phyloP scores from a whole-genome alignment of 30 jellyfish, hydroid and myxozoan genomes.

The Calvadosia cruxmelitensis region DNA sequence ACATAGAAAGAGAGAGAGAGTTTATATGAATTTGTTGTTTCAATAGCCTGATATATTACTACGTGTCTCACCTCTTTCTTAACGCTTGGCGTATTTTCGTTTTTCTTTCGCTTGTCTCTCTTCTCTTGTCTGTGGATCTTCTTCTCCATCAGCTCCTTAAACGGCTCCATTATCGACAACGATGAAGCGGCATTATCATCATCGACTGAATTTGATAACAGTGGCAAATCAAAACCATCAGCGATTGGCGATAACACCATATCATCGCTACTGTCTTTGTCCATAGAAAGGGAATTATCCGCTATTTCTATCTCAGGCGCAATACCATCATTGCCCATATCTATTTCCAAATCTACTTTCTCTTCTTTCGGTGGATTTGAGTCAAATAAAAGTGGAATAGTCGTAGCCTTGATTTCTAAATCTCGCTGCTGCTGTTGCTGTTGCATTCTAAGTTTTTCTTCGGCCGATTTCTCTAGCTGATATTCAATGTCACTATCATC shows the following conservation, averaged over 20 bases:
- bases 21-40: too few relatives aligned
- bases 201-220: background rate
- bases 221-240: background rate
- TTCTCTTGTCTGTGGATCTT: conserved; percentile 63
- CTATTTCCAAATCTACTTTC: background rate
- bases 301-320: background rate
- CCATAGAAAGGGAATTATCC: background rate
- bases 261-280: background rate
- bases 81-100: background rate
- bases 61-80: background rate
- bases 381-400: background rate
- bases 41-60: too few relatives aligned
- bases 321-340: background rate
- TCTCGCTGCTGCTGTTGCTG: background rate
- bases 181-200: background rate
- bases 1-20: too few relatives aligned
- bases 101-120: conserved; percentile 36
- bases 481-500: background rate
- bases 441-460: too few relatives aligned
- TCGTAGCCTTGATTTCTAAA: too few relatives aligned
- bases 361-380: background rate
- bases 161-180: conserved; percentile 53
- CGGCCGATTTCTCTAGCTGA: conserved; percentile 2
- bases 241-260: background rate
- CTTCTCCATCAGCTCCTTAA: conserved; percentile 67